Evolutionary conservation across 2,888 invertebrate species (phyloP).

Genomic region (Coenonympha arcania): DNA sequence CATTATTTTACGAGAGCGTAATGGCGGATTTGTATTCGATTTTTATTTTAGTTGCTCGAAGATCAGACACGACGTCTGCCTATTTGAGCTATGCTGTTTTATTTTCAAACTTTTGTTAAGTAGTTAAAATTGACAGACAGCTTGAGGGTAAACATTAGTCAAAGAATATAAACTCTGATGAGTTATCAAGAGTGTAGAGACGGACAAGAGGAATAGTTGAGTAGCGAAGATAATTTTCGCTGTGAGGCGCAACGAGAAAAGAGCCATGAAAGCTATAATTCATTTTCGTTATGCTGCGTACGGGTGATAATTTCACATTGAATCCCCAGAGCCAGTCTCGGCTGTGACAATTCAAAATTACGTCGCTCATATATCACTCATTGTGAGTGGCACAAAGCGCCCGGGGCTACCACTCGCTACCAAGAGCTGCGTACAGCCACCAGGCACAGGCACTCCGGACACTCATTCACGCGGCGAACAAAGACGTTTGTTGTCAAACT

Average conservation of each 20-base stretch:
- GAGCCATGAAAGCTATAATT: constrained; percentile 67
- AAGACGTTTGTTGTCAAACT: constrained; percentile 70
- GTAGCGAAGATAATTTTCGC: constrained; percentile 24
- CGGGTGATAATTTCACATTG: constrained; percentile 71
- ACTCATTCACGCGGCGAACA: constrained; percentile 62
- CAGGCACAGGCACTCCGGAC: constrained; percentile 47
- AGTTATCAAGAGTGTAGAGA: constrained; percentile 36
- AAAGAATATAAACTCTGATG: constrained; percentile 34
- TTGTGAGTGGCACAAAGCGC: constrained; percentile 68
- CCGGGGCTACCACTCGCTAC: constrained; percentile 60
- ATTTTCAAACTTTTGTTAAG: too few relatives aligned
- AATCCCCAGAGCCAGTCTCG: constrained; percentile 49
- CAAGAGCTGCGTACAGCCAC: too few relatives aligned
- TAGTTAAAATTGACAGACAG: not conserved
- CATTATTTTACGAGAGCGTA: constrained; percentile 53
- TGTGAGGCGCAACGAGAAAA: constrained; percentile 31
- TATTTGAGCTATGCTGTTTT: too few relatives aligned
- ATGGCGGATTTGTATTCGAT: constrained; percentile 29
- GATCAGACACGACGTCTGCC: not conserved
- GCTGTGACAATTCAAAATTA: constrained; percentile 67
- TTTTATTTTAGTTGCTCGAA: not conserved
- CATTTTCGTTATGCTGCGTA: constrained; percentile 72
- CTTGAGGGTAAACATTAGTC: not conserved
- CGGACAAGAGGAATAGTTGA: constrained; percentile 25
- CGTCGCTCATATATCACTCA: constrained; percentile 72